Conservation (phyloP, 2,113 vertebrate species). For the Saimiri boliviensis region DNA sequence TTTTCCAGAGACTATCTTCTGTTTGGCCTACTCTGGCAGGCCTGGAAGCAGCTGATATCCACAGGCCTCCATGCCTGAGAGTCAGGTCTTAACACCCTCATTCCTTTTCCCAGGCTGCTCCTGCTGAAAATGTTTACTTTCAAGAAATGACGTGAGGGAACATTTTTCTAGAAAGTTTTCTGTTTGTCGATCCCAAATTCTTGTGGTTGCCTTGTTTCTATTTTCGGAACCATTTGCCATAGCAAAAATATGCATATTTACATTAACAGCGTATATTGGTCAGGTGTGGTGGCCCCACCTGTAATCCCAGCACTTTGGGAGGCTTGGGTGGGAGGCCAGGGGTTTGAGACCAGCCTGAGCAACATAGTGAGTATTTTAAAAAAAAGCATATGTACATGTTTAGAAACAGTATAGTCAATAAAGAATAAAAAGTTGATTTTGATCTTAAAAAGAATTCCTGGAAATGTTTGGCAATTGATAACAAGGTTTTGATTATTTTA, state of each 20-base stretch:
- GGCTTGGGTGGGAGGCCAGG: no score
- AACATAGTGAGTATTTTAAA: no score
- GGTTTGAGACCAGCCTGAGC: no score
- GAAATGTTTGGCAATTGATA: constrained; percentile 24
- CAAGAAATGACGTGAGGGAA: not conserved
- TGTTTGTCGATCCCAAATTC: not conserved
- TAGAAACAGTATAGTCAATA: not conserved
- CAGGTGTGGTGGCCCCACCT: no score
- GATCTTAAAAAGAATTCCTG: not conserved
- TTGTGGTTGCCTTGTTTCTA: constrained; percentile 12
- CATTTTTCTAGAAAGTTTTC: not conserved
- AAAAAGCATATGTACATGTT: not conserved
- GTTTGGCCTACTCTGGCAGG: not conserved
- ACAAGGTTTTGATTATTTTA: constrained; percentile 22
- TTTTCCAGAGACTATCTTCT: not conserved
- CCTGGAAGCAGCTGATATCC: not conserved
- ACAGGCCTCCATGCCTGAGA: not conserved
- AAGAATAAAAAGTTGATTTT: not conserved
- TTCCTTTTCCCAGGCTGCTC: not conserved
- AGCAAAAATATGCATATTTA: not conserved
- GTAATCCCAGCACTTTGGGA: no score
- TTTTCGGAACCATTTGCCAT: constrained; percentile 34
- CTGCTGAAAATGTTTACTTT: not conserved
- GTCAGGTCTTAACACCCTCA: not conserved
- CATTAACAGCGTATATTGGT: not conserved